Conservation (phyloP, 1,140 invertebrate genomes). For the Heliconius eleuchia region DNA sequence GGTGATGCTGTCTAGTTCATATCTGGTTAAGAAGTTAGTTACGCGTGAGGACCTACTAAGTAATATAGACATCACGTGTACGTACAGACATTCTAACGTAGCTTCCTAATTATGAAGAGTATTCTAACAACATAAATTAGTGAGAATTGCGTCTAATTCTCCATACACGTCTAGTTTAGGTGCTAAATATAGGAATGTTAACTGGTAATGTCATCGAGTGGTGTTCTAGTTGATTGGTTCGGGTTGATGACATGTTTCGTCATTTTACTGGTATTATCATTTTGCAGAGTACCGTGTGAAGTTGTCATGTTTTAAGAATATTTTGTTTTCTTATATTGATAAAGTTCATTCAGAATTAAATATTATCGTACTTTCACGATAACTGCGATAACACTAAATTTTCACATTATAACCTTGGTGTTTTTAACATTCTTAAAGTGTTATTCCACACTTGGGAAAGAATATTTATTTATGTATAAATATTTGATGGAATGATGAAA, state of each 20-base stretch:
- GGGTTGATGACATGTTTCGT: slow-evolving; percentile 5
- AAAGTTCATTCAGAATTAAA: too few relatives aligned
- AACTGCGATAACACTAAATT: too few relatives aligned
- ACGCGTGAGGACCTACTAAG: background rate
- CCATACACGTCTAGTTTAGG: slow-evolving; percentile 22
- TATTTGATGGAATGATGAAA: too few relatives aligned
- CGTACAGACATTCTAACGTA: background rate
- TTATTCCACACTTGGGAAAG: too few relatives aligned
- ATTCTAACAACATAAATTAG: slow-evolving; percentile 18
- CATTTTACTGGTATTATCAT: background rate
- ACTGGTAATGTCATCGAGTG: background rate
- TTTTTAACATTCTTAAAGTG: too few relatives aligned
- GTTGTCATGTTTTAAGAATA: too few relatives aligned
- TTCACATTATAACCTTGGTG: too few relatives aligned
- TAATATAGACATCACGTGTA: background rate
- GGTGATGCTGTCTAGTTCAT: too few relatives aligned
- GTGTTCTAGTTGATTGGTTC: background rate
- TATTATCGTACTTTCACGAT: too few relatives aligned
- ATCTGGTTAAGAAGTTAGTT: background rate
- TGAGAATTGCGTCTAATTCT: slow-evolving; percentile 17
- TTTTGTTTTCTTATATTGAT: too few relatives aligned
- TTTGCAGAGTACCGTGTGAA: too few relatives aligned
- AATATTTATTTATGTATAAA: too few relatives aligned
- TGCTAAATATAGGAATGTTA: slow-evolving; percentile 24
- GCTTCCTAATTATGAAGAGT: slow-evolving; percentile 6